phyloP scores from a whole-genome alignment of 2,113 vertebrate genomes.

The Pelodiscus sinensis region DNA sequence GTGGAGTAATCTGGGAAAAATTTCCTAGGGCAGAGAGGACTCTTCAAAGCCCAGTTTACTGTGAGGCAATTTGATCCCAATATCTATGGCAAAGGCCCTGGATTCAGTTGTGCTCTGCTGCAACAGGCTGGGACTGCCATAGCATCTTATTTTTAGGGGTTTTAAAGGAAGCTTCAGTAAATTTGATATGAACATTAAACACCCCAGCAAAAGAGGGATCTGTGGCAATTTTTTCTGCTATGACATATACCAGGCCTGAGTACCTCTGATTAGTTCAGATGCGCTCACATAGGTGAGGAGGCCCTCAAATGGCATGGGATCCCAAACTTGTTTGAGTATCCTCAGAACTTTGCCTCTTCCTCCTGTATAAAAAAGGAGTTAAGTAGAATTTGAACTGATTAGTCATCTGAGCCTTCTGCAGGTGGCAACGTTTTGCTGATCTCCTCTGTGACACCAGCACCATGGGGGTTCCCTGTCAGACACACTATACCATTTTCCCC shows the following conservation, averaged over 20 bases:
- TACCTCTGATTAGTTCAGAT: neutral
- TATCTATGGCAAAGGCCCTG: neutral
- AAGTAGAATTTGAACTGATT: neutral
- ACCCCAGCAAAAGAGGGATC: neutral
- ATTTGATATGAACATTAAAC: neutral
- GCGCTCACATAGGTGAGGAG: neutral
- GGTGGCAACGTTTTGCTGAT: neutral
- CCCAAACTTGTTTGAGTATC: neutral
- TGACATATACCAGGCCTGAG: accelerated
- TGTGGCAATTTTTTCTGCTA: neutral
- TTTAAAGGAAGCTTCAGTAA: neutral
- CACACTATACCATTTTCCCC: neutral
- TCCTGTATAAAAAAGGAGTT: neutral
- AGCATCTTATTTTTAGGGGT: neutral
- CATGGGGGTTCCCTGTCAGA: neutral
- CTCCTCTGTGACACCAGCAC: neutral
- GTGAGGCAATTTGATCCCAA: neutral
- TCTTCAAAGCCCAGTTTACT: neutral
- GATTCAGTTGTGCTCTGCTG: neutral
- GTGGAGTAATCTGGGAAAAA: neutral
- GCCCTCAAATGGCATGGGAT: neutral
- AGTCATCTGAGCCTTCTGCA: neutral
- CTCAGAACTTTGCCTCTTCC: neutral
- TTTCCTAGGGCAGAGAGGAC: accelerated
- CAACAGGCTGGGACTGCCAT: neutral